Base-by-base conservation (phyloP, 2,888 invertebrate species). In the Drosophila kambysellisi region DNA sequence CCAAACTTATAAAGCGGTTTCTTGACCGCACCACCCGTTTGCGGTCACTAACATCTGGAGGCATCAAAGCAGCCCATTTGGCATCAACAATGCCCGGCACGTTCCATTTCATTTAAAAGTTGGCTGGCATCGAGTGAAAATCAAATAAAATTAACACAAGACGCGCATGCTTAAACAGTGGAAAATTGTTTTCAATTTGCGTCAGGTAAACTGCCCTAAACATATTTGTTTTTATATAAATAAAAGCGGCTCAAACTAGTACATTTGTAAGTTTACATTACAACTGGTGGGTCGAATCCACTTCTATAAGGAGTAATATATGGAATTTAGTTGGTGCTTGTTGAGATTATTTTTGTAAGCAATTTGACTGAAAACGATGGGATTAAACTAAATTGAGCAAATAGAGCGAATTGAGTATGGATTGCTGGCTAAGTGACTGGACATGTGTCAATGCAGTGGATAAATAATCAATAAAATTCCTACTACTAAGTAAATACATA, bases 101-200 rank as follows among this genome's bases (percentile, higher is more conserved):
- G 85, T 88, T 64, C 53, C 64, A 66, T 76, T 85, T 89, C 76
- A 82, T 82, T 89, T 84, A 78, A 88, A 81, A 89, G 82, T 76
- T 82, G 54, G 61, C 74, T 60, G 46, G 43, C 70, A 56, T 64
- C 69, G 70, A 57, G 79, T 76, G 68, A 79, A 88, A 84, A 82
- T 84, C 82, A 84, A 89, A 85, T 87, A 82, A 71, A 87, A 85
- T 85, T 82, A 85, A 79, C 73, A 67, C 59, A 63, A 78, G 73
- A 61, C 57, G 54, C 64, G 75, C 68, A 74, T 72, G 69, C 81
- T 57, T 69, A 82, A 82, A 66, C 72, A 61, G 63, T 64, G 73
- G 84, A 78, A 82, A 82, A 82, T 78, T 83, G 82, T 81, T 83
- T 83, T 78, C 76, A 71, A 83, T 83, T 81, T 81, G 50, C 65